These are phyloP conservation scores for Phataginus tricuspis DNA, from an alignment of 2,797 vertebrate species.

Conservation along the genomic window DNA sequence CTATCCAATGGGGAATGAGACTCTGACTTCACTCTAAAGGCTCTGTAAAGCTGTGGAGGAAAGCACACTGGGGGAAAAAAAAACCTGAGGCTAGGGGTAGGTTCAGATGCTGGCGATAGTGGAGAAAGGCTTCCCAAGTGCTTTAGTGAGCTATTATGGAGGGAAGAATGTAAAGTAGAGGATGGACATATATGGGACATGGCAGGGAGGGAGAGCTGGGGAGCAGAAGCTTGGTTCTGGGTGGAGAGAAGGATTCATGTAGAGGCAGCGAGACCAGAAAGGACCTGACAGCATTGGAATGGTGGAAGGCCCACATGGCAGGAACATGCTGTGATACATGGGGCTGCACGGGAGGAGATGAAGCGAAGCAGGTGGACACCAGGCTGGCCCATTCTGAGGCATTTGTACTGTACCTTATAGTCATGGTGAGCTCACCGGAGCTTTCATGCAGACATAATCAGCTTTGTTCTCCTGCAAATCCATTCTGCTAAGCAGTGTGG, in stretches of 20 bases:
- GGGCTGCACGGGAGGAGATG: fast-evolving
- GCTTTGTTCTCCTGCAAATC: background rate
- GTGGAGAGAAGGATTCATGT: fast-evolving
- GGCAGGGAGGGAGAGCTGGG: background rate
- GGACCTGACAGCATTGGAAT: fast-evolving
- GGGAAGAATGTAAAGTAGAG: background rate
- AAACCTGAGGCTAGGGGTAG: background rate
- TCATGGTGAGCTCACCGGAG: fast-evolving
- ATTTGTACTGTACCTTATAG: no score
- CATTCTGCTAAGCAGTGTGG: background rate
- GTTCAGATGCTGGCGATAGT: background rate
- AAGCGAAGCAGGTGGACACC: no score
- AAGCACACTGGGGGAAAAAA: background rate
- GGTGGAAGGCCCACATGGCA: background rate
- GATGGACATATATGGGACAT: background rate
- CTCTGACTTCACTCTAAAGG: background rate
- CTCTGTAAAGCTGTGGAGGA: background rate
- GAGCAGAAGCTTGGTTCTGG: fast-evolving
- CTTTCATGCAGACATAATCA: background rate
- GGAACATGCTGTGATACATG: fast-evolving
- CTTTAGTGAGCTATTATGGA: background rate
- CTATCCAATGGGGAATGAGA: background rate
- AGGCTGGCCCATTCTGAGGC: background rate
- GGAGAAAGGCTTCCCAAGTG: background rate
- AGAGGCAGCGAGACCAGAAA: background rate